Evolutionary conservation across 2,888 invertebrate genomes (phyloP).

Genomic region (Oxycera nigricornis): DNA sequence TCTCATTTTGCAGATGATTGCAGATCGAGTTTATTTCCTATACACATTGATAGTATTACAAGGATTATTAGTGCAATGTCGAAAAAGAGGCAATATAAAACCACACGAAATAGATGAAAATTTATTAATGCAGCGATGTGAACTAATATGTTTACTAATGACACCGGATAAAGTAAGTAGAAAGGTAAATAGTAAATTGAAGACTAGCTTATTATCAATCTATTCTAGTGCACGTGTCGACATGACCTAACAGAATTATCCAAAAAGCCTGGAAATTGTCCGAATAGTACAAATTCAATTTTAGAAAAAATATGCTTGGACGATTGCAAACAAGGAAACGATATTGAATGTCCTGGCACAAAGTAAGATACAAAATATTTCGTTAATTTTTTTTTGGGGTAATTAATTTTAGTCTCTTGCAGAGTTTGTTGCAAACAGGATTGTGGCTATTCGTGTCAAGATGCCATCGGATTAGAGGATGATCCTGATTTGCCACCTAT

Average conservation of each 20-base stretch:
- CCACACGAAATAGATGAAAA: constrained; percentile 33
- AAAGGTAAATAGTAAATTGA: constrained; percentile 16
- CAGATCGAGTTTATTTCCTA: constrained; percentile 9
- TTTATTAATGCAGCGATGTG: constrained; percentile 21
- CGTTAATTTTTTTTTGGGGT: too few species aligned
- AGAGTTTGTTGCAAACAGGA: constrained; percentile 68
- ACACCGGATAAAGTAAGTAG: constrained; percentile 23
- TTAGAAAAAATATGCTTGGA: constrained; percentile 54
- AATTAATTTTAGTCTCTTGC: neutral
- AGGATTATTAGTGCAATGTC: constrained; percentile 21
- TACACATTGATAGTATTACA: constrained; percentile 21
- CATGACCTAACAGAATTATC: constrained; percentile 51
- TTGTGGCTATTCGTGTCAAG: constrained; percentile 75
- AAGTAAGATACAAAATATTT: constrained; percentile 60
- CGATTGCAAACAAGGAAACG: constrained; percentile 58
- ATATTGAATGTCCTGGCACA: constrained; percentile 73
- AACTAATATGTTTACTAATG: constrained; percentile 21
- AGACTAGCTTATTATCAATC: too few species aligned
- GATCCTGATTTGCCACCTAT: constrained; percentile 68
- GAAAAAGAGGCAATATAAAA: constrained; percentile 8
- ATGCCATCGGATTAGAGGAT: constrained; percentile 64
- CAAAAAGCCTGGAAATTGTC: constrained; percentile 57
- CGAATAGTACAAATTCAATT: constrained; percentile 50
- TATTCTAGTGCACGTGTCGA: constrained; percentile 47
- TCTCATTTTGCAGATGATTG: constrained; percentile 29